Base-by-base conservation (phyloP, 2,888 invertebrate species). In the Erebia aethiops region DNA sequence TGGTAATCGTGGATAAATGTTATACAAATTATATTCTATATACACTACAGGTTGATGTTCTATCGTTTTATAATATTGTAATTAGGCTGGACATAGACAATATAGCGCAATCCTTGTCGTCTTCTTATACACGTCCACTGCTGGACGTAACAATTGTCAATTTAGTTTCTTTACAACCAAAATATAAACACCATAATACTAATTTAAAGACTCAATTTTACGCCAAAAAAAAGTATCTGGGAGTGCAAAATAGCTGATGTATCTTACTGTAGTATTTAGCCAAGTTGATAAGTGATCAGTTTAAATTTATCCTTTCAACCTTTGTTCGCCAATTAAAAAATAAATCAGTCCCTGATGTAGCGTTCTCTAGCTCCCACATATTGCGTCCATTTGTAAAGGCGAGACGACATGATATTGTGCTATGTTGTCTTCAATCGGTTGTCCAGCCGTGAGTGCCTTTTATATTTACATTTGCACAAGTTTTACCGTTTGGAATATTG, bases 391-490 rank as follows among this genome's bases (percentile, higher is more conserved):
- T 54, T 18, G 16, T 18, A 18, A 54, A 54, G 18, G 54, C 18
- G 18, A 54, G 54, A 54, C 54, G 61, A 9, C 49, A 26, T 16
- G n/a, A 49, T 51, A 52, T 13, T 63, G 49, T 63, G 64, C 54
- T 65, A 9, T 41, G 11, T 54, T 54, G 49, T 49, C 14, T 21
- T 41, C 1, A 21, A 49, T 18, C 8, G 13, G 13, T 18, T 43
- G 18, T 57, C 66, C 46, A n/a, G 54, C 43, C 14, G 0, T 49
- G 70, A 74, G 74, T 77, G 77, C 77, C 77, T 76, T 66, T 74
- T 69, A 54, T 74, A 71, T 61, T 57, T 61, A 60, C 60, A 67
- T 70, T 60, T 41, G 77, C 76, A 73, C 75, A 66, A 69, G 71
- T 70, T 62, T 69, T 62, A 46, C 56, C 26, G 11, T 70, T 67